phyloP scores from a whole-genome alignment of 1,140 invertebrate genomes.

The Sitophilus oryzae region DNA sequence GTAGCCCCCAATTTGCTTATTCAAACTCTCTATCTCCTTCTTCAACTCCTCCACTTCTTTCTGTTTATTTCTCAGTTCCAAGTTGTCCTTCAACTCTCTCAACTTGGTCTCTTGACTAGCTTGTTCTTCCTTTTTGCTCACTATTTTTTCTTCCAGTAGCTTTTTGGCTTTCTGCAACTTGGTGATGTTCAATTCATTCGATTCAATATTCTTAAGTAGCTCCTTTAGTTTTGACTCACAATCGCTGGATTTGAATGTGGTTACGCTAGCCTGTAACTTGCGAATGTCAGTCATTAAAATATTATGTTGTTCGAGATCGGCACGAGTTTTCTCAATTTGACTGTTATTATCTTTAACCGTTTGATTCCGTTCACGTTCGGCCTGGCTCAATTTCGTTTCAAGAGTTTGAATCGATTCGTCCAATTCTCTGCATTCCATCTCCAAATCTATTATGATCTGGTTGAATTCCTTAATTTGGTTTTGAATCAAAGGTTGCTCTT shows the following conservation, averaged over 20 bases:
- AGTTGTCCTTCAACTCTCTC: slow-evolving; percentile 33
- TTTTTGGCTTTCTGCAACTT: slow-evolving; percentile 24
- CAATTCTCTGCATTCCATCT: slow-evolving; percentile 15
- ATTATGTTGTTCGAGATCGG: slow-evolving; percentile 11
- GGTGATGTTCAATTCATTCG: slow-evolving; percentile 18
- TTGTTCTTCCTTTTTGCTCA: slow-evolving; percentile 29
- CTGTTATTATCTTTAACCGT: background rate
- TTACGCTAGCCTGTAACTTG: background rate
- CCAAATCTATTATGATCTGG: slow-evolving; percentile 11
- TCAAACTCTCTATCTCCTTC: slow-evolving; percentile 46
- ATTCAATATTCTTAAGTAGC: slow-evolving; percentile 15
- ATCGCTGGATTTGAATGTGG: slow-evolving; percentile 20
- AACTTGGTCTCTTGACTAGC: slow-evolving; percentile 28
- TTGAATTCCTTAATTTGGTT: slow-evolving; percentile 26
- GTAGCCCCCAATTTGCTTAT: slow-evolving; percentile 33
- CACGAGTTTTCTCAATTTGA: slow-evolving; percentile 13
- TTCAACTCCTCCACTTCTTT: slow-evolving; percentile 41
- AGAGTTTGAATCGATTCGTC: background rate
- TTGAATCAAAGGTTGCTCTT: slow-evolving; percentile 30
- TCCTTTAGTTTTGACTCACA: slow-evolving; percentile 20
- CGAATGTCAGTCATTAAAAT: slow-evolving; percentile 28
- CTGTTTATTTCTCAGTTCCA: slow-evolving; percentile 29
- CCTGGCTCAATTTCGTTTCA: background rate
- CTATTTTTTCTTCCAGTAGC: slow-evolving; percentile 23
- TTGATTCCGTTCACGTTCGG: slow-evolving; percentile 1